phyloP scores from a whole-genome alignment of 2,797 vertebrate species.

The Mormyrops boulengeri region DNA sequence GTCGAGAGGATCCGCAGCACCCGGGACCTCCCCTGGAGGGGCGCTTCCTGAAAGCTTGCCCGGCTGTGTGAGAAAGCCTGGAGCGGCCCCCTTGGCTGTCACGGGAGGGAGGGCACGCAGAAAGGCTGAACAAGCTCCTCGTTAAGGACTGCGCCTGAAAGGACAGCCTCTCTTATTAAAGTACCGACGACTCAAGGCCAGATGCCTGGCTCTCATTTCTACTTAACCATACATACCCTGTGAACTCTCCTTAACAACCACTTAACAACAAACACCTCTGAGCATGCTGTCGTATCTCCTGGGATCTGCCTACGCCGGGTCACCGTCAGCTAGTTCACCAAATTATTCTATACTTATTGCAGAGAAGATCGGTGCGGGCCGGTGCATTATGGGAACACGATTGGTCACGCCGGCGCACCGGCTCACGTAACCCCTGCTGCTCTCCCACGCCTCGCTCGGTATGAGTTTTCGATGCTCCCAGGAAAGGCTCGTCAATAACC shows the following conservation, averaged over 20 bases:
- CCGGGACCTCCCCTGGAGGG: background rate
- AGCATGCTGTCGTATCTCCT: background rate
- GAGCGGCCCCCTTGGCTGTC: background rate
- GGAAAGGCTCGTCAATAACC: conserved; percentile 14
- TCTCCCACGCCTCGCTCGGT: background rate
- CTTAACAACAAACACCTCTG: background rate
- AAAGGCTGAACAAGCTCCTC: background rate
- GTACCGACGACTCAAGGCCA: background rate
- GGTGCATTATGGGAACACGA: background rate
- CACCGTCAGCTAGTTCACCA: background rate
- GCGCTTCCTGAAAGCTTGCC: background rate
- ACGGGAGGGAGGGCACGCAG: background rate
- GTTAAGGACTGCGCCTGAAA: background rate
- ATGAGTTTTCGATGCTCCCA: background rate
- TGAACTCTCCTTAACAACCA: background rate
- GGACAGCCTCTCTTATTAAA: background rate
- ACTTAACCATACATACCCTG: background rate
- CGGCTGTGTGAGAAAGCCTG: background rate
- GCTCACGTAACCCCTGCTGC: background rate
- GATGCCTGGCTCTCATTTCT: background rate
- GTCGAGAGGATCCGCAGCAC: background rate
- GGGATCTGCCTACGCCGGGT: background rate
- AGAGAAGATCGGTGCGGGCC: background rate
- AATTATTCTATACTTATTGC: background rate
- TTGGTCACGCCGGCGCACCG: background rate